Conservation (phyloP, 2,113 vertebrate species). For the Hylia prasina region DNA sequence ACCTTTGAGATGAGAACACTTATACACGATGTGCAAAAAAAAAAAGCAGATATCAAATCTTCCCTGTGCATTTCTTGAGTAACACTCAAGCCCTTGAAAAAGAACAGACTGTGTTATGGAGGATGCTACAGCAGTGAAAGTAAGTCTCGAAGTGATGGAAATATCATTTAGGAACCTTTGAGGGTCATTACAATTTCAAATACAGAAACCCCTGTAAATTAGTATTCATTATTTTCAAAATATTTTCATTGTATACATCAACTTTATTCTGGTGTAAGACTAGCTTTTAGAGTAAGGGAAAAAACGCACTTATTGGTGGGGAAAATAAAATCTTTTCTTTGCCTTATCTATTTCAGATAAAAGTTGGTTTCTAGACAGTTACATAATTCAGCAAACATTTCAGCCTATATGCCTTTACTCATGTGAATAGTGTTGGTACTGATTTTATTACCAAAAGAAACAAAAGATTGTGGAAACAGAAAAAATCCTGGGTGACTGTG, state of each 20-base stretch:
- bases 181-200: not conserved
- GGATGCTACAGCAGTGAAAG: not conserved
- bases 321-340: not conserved
- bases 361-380: not conserved
- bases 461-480: not conserved
- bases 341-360: not conserved
- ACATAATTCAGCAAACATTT: not conserved
- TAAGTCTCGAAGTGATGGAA: not conserved
- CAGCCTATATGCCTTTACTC: not conserved
- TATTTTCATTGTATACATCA: not conserved
- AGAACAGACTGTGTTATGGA: not conserved
- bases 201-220: not conserved
- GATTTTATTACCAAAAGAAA: not conserved
- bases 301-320: rapidly evolving
- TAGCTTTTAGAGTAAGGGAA: not conserved
- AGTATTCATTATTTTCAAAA: not conserved
- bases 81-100: not conserved
- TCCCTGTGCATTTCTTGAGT: not conserved
- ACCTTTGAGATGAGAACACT: not conserved
- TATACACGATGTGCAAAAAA: not conserved
- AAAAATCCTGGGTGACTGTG: not conserved
- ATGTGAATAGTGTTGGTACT: not conserved
- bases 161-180: not conserved
- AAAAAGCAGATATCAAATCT: not conserved
- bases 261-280: not conserved